A percentile compares a stretch with the other conserved stretches of the same genome.
phyloP scores from a whole-genome alignment of 1,140 invertebrate genomes.

The Triops longicaudatus region DNA sequence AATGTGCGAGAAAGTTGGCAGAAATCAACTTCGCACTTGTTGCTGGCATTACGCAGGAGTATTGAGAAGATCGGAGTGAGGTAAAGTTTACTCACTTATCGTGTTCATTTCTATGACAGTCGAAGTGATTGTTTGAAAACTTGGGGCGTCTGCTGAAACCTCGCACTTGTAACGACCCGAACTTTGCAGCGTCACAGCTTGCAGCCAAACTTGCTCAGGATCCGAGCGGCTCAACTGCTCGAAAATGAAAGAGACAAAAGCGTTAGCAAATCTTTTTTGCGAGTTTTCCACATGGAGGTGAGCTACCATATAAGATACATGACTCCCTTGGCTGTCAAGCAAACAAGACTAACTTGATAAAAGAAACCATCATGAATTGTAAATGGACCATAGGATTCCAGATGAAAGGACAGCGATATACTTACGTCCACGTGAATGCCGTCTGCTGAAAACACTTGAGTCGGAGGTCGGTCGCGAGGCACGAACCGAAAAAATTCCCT shows the following conservation, averaged over 20 bases:
- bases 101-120: conserved; percentile 22
- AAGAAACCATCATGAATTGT: not conserved
- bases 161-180: conserved; percentile 38
- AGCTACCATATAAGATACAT: not conserved
- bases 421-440: conserved; percentile 75
- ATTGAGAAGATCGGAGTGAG: not conserved
- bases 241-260: not conserved
- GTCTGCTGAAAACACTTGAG: conserved; percentile 60
- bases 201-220: conserved; percentile 20
- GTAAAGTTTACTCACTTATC: conserved; percentile 1
- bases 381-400: conserved; percentile 13
- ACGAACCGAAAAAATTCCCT: conserved; percentile 77
- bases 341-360: not conserved
- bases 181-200: conserved; percentile 20
- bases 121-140: conserved; percentile 32
- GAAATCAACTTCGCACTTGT: not conserved
- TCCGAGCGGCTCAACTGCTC: conserved; percentile 16
- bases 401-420: conserved; percentile 34
- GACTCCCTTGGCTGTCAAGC: not conserved
- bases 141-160: conserved; percentile 38
- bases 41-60: not conserved
- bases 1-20: too few species aligned
- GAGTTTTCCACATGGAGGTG: not conserved
- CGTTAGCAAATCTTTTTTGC: not conserved
- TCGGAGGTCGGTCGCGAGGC: conserved; percentile 58